phyloP scores from a whole-genome alignment of 2,113 vertebrate genomes.

The Acanthisitta chloris region DNA sequence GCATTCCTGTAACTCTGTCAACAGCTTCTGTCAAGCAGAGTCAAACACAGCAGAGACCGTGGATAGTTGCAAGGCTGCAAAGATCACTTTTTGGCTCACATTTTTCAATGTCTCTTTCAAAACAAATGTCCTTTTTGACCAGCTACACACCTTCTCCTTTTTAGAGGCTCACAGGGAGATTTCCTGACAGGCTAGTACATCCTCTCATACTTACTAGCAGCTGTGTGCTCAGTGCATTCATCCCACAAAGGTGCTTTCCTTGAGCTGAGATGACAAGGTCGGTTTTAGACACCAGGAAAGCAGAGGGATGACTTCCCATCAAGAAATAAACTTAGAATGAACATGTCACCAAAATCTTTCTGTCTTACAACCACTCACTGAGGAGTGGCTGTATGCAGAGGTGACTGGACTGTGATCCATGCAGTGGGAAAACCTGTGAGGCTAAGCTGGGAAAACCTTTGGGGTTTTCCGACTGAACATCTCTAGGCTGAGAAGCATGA shows the following conservation, averaged over 20 bases:
- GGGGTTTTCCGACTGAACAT: neutral
- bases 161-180: neutral
- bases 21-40: neutral
- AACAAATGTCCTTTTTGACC: neutral
- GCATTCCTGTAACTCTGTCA: neutral
- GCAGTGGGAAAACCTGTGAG: neutral
- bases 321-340: neutral
- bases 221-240: neutral
- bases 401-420: neutral
- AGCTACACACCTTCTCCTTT: neutral
- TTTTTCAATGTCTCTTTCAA: neutral
- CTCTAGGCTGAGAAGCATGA: neutral
- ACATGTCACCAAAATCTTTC: neutral
- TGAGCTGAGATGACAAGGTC: accelerated
- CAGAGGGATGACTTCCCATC: neutral
- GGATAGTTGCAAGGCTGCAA: neutral
- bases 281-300: neutral
- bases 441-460: neutral
- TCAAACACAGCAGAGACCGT: neutral
- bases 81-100: neutral
- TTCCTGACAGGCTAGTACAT: neutral
- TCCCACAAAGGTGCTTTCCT: neutral
- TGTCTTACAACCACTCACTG: neutral
- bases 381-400: neutral
- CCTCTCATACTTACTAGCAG: neutral